Conservation (phyloP, 1,140 invertebrate species). For the Drosophila littoralis region DNA sequence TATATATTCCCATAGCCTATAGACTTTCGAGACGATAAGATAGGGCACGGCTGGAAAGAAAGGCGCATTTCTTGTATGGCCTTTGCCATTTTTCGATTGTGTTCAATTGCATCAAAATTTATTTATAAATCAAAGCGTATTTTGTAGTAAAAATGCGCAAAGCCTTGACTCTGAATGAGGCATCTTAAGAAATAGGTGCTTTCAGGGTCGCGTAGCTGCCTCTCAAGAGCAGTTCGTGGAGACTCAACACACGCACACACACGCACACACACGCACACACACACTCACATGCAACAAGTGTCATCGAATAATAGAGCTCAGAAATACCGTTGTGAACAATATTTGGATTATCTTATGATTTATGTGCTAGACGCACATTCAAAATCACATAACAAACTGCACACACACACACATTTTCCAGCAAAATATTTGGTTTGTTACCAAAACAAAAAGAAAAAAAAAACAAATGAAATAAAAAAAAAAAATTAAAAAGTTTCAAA, state of each 20-base stretch:
- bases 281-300: slow-evolving; percentile 46
- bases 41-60: slow-evolving; percentile 34
- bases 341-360: slow-evolving; percentile 74
- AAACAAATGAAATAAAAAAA: slow-evolving; percentile 6
- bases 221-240: slow-evolving; percentile 33
- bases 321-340: slow-evolving; percentile 39
- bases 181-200: slow-evolving; percentile 15
- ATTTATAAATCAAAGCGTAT: slow-evolving; percentile 54
- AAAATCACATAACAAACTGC: slow-evolving; percentile 58
- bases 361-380: slow-evolving; percentile 66
- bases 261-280: slow-evolving; percentile 19
- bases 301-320: slow-evolving; percentile 54
- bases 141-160: slow-evolving; percentile 14
- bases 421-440: slow-evolving; percentile 26
- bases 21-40: slow-evolving; percentile 52
- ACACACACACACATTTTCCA: slow-evolving; percentile 27
- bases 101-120: slow-evolving; percentile 65
- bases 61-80: slow-evolving; percentile 30
- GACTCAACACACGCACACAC: slow-evolving; percentile 43
- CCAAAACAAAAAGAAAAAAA: background rate
- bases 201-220: slow-evolving; percentile 51
- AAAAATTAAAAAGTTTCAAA: slow-evolving; percentile 43
- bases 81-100: slow-evolving; percentile 53
- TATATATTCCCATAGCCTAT: slow-evolving; percentile 11
- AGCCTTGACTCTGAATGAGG: slow-evolving; percentile 27